Evolutionary conservation across 1,140 invertebrate species (phyloP).

Genomic region (Diorhabda elongata): DNA sequence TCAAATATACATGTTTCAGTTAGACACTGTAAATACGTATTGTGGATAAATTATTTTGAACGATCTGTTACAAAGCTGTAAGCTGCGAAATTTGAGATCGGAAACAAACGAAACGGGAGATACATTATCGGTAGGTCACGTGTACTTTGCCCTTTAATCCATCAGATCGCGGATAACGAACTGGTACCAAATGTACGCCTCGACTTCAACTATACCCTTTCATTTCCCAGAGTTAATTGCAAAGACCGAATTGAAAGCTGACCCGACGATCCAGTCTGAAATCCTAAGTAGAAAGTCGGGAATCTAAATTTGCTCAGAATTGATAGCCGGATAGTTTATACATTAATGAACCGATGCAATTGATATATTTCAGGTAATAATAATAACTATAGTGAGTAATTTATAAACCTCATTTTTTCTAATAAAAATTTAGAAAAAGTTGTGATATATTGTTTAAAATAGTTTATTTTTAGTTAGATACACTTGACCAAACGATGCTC

Average conservation of each 20-base stretch:
- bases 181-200: neutral
- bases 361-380: too few species aligned
- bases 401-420: too few species aligned
- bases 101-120: neutral
- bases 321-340: neutral
- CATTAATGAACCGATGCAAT: neutral
- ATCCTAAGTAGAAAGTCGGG: neutral
- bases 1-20: too few species aligned
- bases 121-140: neutral
- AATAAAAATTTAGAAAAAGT: too few species aligned
- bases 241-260: neutral
- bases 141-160: neutral
- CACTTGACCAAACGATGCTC: too few species aligned
- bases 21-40: too few species aligned
- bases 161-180: neutral
- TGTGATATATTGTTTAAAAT: too few species aligned
- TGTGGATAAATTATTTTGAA: too few species aligned
- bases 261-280: neutral
- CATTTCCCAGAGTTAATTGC: slow-evolving; percentile 2
- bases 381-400: too few species aligned
- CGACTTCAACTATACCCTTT: slow-evolving; percentile 1
- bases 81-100: neutral
- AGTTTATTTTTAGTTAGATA: too few species aligned
- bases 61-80: neutral
- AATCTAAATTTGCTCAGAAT: neutral